These are phyloP conservation scores for Remorina albescens DNA, from an alignment of 2,797 vertebrate species.

Conservation along the genomic window DNA sequence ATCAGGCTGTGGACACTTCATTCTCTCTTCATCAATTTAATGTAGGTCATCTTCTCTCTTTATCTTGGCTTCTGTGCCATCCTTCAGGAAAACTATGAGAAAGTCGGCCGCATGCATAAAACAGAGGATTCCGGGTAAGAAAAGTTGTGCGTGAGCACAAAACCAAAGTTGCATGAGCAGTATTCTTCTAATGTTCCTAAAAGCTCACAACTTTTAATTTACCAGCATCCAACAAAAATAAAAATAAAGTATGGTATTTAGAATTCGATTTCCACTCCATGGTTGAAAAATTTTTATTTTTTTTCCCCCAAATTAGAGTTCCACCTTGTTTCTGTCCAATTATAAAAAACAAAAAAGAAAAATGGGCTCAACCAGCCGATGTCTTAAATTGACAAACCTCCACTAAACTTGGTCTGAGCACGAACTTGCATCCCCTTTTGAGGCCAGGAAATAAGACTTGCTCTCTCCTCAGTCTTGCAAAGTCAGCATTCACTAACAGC, in stretches of 20 bases:
- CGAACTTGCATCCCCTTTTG: conserved; percentile 38
- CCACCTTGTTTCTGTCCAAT: neutral
- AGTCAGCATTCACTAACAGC: conserved; percentile 61
- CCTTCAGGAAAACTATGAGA: neutral
- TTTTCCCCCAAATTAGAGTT: neutral
- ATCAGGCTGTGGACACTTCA: conserved; percentile 12
- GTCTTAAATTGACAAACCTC: neutral
- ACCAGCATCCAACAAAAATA: neutral
- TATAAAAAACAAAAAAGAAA: neutral
- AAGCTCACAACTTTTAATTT: neutral
- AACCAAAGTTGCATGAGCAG: neutral
- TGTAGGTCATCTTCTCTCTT: neutral
- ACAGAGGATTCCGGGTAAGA: neutral
- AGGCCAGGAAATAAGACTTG: conserved; percentile 24
- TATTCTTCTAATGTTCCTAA: neutral
- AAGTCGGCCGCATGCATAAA: neutral
- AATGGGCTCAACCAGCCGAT: neutral
- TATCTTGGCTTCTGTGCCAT: neutral
- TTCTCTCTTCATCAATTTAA: conserved; percentile 18
- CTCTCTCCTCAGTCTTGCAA: conserved; percentile 33
- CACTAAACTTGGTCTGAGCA: conserved; percentile 22
- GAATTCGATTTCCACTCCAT: neutral
- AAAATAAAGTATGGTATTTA: neutral
- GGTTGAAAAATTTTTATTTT: neutral
- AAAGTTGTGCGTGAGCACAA: neutral